Base-by-base conservation (phyloP, 2,888 invertebrate genomes). In the Drosophila acutilabella region DNA sequence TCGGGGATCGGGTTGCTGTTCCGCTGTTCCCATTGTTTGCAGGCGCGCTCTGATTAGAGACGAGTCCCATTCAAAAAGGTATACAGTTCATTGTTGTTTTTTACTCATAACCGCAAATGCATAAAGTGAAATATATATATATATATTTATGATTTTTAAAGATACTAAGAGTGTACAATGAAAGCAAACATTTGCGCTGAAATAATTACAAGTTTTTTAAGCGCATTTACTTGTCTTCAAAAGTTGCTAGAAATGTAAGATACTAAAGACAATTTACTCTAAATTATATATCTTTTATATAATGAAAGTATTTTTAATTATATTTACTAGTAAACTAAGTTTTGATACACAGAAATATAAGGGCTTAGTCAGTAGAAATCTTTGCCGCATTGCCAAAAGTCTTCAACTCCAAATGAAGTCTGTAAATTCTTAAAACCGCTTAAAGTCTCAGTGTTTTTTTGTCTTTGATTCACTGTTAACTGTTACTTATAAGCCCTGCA, bases 41-140 rank as follows among this genome's bases (percentile, higher is more conserved):
- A 83, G 82, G 77, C 88, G 88, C 88, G 81, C 85, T 79, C 81
- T 83, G 82, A 83, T 83, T 83, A 83, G 82, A 85, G 80, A 71
- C 65, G 74, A 78, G 75, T 56, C 56, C 78, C 78, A 76, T 78
- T 78, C 66, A 74, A 80, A 73, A 78, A 81, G 82, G 79, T 81
- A 75, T 78, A 61, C 75, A 41, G 50, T 59, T 50, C 48, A 30
- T 36, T 62, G 36, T 44, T 68, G 45, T 52, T 56, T 52, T 41
- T 20, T 26, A 52, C 52, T 68, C 42, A 33, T 47, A 77, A 72
- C 73, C 68, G 60, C 58, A 73, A 72, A 73, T 72, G 73, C 68
- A 75, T 64, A 53, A 38, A 64, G 51, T 56, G 44, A 59, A 65
- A 77, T 59, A 59, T 60, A 60, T 52, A 77, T 59, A 59, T 60